phyloP scores from a whole-genome alignment of 1,140 invertebrate species.

The Caligus rogercresseyi region DNA sequence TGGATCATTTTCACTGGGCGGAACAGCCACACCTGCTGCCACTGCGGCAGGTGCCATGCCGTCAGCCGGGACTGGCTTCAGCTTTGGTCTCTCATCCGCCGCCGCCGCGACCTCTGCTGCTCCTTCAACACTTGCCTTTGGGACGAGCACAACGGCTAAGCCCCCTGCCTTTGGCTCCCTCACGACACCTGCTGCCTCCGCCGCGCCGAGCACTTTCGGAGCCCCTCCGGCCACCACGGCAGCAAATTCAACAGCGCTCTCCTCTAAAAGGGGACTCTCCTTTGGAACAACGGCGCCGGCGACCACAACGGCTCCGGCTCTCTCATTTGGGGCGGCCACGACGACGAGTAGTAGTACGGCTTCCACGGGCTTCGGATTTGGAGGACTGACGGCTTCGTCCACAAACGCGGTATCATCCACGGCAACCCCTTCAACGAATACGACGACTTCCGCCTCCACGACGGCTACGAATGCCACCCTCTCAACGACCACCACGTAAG shows the following conservation, averaged over 20 bases:
- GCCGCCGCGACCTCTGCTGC: not conserved
- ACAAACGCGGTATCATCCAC: not conserved
- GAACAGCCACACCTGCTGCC: slow-evolving; percentile 2
- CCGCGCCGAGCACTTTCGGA: not conserved
- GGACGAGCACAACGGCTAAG: not conserved
- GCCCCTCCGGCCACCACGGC: not conserved
- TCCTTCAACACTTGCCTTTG: not conserved
- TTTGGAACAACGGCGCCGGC: not conserved
- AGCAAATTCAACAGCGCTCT: not conserved
- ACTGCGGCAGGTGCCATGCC: not conserved
- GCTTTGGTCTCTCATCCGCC: not conserved
- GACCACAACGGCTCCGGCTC: not conserved
- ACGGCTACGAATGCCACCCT: not conserved
- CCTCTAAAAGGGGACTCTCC: slow-evolving; percentile 5
- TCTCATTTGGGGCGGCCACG: not conserved
- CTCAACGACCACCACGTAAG: slow-evolving; percentile 3
- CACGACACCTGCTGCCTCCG: not conserved
- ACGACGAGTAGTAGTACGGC: not conserved
- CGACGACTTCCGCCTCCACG: not conserved
- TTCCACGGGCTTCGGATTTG: not conserved
- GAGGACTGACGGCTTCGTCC: not conserved
- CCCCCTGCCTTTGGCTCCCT: not conserved
- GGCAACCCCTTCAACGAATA: not conserved
- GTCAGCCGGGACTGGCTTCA: not conserved
- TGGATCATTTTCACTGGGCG: not conserved